Percentiles rank a stretch among this genome's conserved stretches.
Evolutionary conservation across 2,797 vertebrate genomes (phyloP).

Genomic region (Crenichthys baileyi): DNA sequence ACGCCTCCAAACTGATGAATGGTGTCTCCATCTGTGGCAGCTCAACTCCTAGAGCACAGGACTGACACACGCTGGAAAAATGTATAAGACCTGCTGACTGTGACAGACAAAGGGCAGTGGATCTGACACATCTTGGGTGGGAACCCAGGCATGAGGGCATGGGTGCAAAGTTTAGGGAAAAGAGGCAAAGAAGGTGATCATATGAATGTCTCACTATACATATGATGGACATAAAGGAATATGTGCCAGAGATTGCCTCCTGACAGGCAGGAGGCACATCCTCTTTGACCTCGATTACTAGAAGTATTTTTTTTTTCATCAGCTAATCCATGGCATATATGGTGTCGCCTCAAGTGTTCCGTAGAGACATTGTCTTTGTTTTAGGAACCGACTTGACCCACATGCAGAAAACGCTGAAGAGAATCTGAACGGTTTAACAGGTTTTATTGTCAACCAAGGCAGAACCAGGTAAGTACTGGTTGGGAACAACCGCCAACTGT

Average conservation of each 20-base stretch:
- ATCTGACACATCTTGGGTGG: slow-evolving; percentile 25
- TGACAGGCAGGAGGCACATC: slow-evolving; percentile 75
- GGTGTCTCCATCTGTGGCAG: slow-evolving; percentile 67
- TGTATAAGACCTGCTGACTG: slow-evolving; percentile 63
- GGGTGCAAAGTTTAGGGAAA: slow-evolving; percentile 16
- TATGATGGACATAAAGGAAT: slow-evolving; percentile 64
- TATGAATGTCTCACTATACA: slow-evolving; percentile 36
- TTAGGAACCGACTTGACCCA: no score
- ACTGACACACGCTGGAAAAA: slow-evolving; percentile 56
- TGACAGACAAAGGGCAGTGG: slow-evolving; percentile 6
- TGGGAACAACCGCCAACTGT: no score
- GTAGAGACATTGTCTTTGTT: slow-evolving; percentile 16
- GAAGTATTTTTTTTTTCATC: slow-evolving; percentile 72
- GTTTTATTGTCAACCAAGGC: no score
- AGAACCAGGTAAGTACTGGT: no score
- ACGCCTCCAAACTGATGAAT: slow-evolving; percentile 62
- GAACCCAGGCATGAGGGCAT: slow-evolving; percentile 17
- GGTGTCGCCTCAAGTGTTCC: slow-evolving; percentile 43
- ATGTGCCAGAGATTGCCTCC: slow-evolving; percentile 61
- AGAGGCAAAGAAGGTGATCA: slow-evolving; percentile 28
- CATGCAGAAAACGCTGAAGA: no score
- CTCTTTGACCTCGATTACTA: slow-evolving; percentile 81
- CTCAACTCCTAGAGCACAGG: slow-evolving; percentile 40
- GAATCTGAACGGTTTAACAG: no score
- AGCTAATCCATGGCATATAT: slow-evolving; percentile 69